Conservation (phyloP, 2,113 vertebrate species). For the Falco punctatus region DNA sequence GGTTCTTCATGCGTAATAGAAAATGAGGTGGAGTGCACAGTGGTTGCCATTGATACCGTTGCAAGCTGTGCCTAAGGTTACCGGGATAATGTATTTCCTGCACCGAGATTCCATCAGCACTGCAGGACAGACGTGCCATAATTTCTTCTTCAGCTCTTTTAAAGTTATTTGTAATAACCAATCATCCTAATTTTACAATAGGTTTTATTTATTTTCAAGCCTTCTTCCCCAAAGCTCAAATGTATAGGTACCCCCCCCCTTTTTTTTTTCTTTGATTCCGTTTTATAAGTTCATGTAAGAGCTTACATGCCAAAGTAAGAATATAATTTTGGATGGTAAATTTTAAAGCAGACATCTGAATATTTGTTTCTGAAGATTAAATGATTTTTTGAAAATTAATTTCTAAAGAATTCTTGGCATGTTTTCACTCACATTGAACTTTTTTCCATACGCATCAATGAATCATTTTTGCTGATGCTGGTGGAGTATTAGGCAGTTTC, state of each 20-base stretch:
- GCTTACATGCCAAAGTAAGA: not conserved
- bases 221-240: not conserved
- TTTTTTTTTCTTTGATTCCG: not conserved
- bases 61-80: slow-evolving; percentile 49
- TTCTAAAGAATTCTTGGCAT: not conserved
- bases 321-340: not conserved
- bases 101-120: not conserved
- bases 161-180: not conserved
- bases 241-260: not conserved
- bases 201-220: not conserved
- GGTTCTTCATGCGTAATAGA: slow-evolving; percentile 20
- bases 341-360: not conserved
- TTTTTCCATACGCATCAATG: not conserved
- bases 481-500: not conserved
- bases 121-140: slow-evolving; percentile 5
- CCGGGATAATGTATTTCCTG: slow-evolving; percentile 34
- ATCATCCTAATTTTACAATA: not conserved
- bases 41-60: slow-evolving; percentile 55
- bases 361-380: not conserved
- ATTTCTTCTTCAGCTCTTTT: not conserved
- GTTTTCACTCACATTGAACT: not conserved
- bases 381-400: not conserved
- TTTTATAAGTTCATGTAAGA: not conserved
- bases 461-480: not conserved
- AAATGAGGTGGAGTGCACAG: slow-evolving; percentile 41